Evolutionary conservation across 2,113 vertebrate genomes (phyloP).

Genomic region (Martes martes): DNA sequence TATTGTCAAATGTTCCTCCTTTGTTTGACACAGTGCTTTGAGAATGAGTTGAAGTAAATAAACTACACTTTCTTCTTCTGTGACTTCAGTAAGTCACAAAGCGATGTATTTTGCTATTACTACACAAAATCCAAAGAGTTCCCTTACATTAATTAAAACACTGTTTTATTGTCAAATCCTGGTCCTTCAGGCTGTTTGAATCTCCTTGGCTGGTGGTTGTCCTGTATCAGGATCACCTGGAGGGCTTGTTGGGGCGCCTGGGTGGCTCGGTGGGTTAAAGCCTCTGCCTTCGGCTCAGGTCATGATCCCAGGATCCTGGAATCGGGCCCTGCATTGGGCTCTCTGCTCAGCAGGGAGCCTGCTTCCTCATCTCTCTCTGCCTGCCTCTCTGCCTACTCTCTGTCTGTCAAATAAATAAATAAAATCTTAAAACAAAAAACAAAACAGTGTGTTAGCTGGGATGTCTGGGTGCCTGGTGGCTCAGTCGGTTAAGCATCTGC

Average conservation of each 20-base stretch:
- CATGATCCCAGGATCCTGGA: no score
- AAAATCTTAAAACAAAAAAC: no score
- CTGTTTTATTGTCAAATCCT: not conserved
- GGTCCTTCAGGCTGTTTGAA: not conserved
- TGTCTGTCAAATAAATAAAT: no score
- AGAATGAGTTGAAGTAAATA: not conserved
- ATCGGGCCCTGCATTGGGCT: no score
- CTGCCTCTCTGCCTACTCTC: no score
- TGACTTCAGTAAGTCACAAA: not conserved
- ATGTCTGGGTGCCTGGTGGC: no score
- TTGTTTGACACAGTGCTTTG: not conserved
- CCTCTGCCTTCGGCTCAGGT: no score
- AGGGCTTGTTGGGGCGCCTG: not conserved
- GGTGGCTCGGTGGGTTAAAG: no score
- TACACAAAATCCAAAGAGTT: not conserved
- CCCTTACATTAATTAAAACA: not conserved
- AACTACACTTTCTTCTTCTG: not conserved
- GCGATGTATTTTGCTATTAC: not conserved
- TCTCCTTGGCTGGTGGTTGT: not conserved
- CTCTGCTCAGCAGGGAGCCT: no score
- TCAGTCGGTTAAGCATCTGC: no score
- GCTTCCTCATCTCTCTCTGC: no score
- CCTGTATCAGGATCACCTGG: not conserved
- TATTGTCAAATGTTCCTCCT: not conserved
- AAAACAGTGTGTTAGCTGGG: no score